Base-by-base conservation (phyloP, 2,888 invertebrate species). In the Microdon myrmicae region DNA sequence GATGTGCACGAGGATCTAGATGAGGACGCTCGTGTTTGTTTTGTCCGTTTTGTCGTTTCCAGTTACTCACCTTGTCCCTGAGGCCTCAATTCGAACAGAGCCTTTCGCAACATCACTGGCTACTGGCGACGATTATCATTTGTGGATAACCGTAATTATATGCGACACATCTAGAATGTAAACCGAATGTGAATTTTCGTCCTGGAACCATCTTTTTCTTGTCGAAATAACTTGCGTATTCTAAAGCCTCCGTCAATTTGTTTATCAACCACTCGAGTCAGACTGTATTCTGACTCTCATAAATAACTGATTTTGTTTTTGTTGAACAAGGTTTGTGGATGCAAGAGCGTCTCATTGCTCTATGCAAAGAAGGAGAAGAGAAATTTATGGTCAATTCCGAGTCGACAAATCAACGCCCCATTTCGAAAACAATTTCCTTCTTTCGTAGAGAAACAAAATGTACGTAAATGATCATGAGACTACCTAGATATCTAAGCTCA, bases 331-430 rank as follows among this genome's bases (percentile, higher is more conserved):
- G 37, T 48, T 55, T 31, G 32, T 35, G 28, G 17, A 38, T 49
- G 39, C 44, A 48, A 49, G 49, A n/a, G n/a, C n/a, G n/a, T 55
- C 38, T 55, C 61, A 61, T 61, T 55, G 55, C 61, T 55, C 48
- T 61, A 55, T 61, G 61, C 55, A 55, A 55, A 43, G 22, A 32
- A 14, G 17, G 37, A 61, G 61, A n/a, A n/a, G n/a, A n/a, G n/a
- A n/a, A n/a, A 61, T 61, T 61, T 61, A 61, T 55, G 49, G 55
- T 32, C 55, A 49, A 61, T 61, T 55, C 35, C 43, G 43, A 44
- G 61, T 61, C 61, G 61, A 61, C 61, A 61, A 55, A 61, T 61
- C 61, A 61, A 61, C 61, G 55, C 61, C 61, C 61, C 61, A 49
- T 49, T 61, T n/a, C 55, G 61, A 55, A 61, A 55, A 61, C 60